Evolutionary conservation across 2,113 vertebrate species (phyloP).

Genomic region (Genyomyrus donnyi): DNA sequence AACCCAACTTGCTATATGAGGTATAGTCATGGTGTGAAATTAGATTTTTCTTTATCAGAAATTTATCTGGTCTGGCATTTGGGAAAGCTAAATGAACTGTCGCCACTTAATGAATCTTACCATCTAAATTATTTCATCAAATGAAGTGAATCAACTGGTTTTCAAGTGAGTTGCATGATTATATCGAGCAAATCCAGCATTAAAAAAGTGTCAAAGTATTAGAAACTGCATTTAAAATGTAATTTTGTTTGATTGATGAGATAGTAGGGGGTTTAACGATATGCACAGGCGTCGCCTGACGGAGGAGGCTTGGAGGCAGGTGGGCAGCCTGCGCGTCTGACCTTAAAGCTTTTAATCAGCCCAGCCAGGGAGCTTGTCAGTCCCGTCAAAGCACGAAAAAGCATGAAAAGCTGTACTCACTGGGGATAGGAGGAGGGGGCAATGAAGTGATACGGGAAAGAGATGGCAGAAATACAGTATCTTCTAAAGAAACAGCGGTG

Average conservation of each 20-base stretch:
- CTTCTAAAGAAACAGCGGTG: neutral
- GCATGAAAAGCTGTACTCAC: neutral
- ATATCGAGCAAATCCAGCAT: neutral
- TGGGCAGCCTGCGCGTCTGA: conserved; percentile 16
- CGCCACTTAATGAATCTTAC: neutral
- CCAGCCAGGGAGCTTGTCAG: conserved; percentile 29
- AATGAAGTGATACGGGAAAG: neutral
- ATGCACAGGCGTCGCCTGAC: neutral
- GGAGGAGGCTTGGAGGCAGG: neutral
- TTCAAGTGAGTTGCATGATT: neutral
- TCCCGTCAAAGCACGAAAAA: conserved; percentile 12
- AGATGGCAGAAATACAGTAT: neutral
- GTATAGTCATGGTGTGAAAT: neutral
- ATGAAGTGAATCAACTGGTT: neutral
- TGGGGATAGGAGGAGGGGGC: neutral
- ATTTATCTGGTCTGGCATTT: neutral
- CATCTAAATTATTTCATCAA: neutral
- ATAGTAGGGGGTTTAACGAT: neutral
- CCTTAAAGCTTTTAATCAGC: conserved; percentile 34
- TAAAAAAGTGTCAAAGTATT: neutral
- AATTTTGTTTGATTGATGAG: neutral
- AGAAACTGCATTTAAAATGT: neutral
- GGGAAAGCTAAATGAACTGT: neutral
- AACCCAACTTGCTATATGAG: neutral
- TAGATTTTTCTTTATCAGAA: neutral